Evolutionary conservation across 2,888 invertebrate species (phyloP).

Genomic region (Tenthredo mesomela): DNA sequence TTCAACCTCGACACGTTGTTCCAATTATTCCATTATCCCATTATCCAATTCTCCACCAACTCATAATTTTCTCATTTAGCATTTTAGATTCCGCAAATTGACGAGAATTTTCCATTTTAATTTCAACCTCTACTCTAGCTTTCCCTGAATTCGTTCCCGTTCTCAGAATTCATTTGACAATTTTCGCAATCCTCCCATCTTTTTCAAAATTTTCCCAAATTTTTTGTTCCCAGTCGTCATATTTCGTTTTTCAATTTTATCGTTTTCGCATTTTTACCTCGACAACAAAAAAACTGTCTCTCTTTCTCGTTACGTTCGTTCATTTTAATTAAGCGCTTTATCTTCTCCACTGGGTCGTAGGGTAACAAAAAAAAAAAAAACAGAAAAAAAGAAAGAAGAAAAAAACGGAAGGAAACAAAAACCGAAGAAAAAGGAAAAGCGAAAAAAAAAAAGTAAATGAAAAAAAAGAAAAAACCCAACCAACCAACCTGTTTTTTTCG

Average conservation of each 20-base stretch:
- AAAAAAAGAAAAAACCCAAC: background rate
- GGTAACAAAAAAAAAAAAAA: background rate
- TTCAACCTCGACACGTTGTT: background rate
- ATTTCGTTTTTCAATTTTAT: background rate
- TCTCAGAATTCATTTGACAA: too few relatives aligned
- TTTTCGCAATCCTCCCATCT: too few relatives aligned
- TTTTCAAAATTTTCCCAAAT: background rate
- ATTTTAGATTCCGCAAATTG: too few relatives aligned
- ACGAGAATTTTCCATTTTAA: too few relatives aligned
- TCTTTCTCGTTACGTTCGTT: background rate
- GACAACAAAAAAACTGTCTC: background rate
- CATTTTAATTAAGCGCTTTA: conserved; percentile 34
- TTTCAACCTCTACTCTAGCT: too few relatives aligned
- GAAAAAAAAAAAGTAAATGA: too few relatives aligned
- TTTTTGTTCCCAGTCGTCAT: background rate
- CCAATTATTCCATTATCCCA: background rate
- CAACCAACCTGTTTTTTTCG: background rate
- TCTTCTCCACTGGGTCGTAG: conserved; percentile 22
- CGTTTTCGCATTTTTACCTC: background rate
- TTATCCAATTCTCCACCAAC: too few relatives aligned
- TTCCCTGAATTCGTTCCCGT: too few relatives aligned
- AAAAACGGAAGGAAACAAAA: background rate
- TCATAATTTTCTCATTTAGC: too few relatives aligned
- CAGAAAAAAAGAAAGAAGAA: background rate
- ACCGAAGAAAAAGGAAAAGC: background rate